phyloP scores from a whole-genome alignment of 2,888 invertebrate species.

The Conus canariensis region DNA sequence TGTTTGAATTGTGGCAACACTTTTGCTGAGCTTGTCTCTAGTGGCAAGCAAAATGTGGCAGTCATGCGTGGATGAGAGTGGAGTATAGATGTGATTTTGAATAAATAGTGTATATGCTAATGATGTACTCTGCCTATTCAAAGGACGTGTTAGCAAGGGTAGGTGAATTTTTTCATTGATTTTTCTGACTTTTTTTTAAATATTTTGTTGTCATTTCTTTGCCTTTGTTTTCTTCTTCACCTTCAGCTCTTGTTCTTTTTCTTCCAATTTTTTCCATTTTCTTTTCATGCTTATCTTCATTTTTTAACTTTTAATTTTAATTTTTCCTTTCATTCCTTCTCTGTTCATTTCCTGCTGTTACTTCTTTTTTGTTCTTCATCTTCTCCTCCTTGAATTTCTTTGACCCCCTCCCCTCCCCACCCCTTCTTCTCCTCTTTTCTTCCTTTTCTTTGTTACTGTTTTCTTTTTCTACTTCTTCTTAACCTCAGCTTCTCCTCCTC shows the following conservation, averaged over 20 bases:
- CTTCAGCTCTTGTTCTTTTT: too few species aligned
- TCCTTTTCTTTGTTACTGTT: neutral
- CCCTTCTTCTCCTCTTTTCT: neutral
- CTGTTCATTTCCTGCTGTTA: too few species aligned
- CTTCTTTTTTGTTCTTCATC: too few species aligned
- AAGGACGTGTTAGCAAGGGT: neutral
- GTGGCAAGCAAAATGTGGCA: neutral
- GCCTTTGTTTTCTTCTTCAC: too few species aligned
- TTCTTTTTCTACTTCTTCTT: neutral
- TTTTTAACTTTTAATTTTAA: too few species aligned
- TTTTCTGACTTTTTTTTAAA: neutral
- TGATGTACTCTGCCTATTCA: constrained; percentile 3
- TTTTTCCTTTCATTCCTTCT: too few species aligned
- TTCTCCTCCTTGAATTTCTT: too few species aligned
- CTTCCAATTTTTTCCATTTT: too few species aligned
- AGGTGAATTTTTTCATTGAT: neutral
- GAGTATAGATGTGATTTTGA: neutral
- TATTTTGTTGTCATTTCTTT: neutral
- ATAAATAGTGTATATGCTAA: neutral
- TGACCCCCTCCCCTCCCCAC: too few species aligned
- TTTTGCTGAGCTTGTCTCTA: neutral
- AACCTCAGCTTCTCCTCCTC: neutral
- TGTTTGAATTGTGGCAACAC: neutral
- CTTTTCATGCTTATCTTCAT: too few species aligned
- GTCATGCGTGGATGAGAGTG: neutral